Conservation (phyloP, 1,140 invertebrate genomes). For the Adoxophyes honmai region DNA sequence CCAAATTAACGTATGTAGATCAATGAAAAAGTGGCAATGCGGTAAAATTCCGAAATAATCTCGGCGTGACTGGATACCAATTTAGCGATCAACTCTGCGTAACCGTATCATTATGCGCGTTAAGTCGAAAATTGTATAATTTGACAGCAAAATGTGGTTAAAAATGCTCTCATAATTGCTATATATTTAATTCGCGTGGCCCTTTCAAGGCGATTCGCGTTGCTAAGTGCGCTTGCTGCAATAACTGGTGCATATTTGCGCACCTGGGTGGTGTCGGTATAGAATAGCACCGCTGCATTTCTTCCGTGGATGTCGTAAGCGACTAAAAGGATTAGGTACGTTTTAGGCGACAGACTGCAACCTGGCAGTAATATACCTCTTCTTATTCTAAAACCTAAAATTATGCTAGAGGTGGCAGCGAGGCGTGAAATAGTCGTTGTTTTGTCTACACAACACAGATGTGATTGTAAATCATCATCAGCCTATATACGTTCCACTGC, state of each 20-base stretch:
- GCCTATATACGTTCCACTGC: too few species aligned
- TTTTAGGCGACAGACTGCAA: too few species aligned
- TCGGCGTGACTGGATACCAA: not conserved
- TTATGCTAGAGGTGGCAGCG: too few species aligned
- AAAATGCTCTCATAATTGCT: conserved; percentile 20
- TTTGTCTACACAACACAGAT: too few species aligned
- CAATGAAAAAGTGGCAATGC: not conserved
- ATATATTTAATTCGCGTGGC: conserved; percentile 40
- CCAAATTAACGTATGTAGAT: conserved; percentile 3
- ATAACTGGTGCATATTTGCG: conserved; percentile 1
- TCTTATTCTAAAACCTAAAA: too few species aligned
- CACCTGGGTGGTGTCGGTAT: not conserved
- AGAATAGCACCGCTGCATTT: too few species aligned
- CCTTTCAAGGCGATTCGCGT: conserved; percentile 41
- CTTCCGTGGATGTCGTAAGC: too few species aligned
- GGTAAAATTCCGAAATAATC: conserved; percentile 11
- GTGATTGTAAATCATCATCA: too few species aligned
- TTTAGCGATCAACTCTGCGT: not conserved
- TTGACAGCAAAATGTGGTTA: conserved; percentile 10
- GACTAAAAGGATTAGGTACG: too few species aligned
- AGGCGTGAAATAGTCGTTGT: too few species aligned
- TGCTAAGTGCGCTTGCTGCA: conserved; percentile 25
- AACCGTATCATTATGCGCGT: not conserved
- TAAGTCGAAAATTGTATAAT: conserved; percentile 8
- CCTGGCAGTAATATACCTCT: too few species aligned